phyloP scores from a whole-genome alignment of 2,888 invertebrate genomes.

The Nemurella pictetii region DNA sequence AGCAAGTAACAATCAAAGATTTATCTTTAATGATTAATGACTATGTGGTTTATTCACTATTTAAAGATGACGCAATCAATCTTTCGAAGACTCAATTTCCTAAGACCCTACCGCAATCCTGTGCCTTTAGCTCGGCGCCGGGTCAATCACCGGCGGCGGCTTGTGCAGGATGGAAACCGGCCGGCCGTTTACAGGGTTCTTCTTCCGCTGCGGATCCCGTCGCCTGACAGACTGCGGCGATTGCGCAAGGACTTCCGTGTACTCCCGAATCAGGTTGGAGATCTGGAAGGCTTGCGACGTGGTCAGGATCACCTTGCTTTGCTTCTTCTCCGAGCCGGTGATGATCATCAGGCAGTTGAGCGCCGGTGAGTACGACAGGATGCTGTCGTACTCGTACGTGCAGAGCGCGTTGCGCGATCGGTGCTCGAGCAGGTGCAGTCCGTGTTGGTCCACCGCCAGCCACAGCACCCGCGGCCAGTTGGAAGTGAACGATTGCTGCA shows the following conservation, averaged over 20 bases:
- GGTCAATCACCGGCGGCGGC: constrained; percentile 62
- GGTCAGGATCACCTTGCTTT: constrained; percentile 90
- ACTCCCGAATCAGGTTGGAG: constrained; percentile 88
- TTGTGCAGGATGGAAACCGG: constrained; percentile 59
- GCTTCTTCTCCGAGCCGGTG: constrained; percentile 86
- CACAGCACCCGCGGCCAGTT: constrained; percentile 93
- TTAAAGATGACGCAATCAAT: not conserved
- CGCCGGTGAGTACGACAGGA: constrained; percentile 89
- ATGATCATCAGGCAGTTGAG: constrained; percentile 92
- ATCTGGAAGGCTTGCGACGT: constrained; percentile 94
- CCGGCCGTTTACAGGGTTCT: constrained; percentile 46
- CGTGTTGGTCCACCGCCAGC: constrained; percentile 91
- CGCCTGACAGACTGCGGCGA: constrained; percentile 47
- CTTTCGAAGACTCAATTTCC: not conserved
- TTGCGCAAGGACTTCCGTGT: constrained; percentile 67
- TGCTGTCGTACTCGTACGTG: constrained; percentile 87
- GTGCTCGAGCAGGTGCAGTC: constrained; percentile 86
- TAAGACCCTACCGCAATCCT: not conserved
- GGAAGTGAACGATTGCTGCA: constrained; percentile 91
- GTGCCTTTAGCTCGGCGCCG: constrained; percentile 60
- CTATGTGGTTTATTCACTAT: not conserved
- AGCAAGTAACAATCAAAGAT: not conserved
- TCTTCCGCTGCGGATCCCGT: constrained; percentile 24
- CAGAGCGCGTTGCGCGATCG: constrained; percentile 85
- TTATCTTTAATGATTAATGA: not conserved